Evolutionary conservation across 2,888 invertebrate species (phyloP), one percentile per base, ranked within the genome.

Genomic region (Sphecodes monilicornis): DNA sequence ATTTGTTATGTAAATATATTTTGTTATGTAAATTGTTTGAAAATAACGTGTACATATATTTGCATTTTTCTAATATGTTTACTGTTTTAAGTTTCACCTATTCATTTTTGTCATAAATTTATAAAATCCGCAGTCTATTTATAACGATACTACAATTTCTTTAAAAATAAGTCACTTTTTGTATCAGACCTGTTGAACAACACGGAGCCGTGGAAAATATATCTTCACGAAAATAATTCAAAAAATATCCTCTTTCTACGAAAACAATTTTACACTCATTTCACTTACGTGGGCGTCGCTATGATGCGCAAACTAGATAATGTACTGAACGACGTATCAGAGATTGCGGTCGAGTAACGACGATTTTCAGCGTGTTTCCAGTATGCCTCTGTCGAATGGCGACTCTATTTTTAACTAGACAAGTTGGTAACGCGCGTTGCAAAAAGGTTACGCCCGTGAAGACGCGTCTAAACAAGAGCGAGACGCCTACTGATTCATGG

Each of bases 181-280:
- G 1, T 10, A 54, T 54, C n/a, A n/a, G 11, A 54, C 11, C n/a
- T 54, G n/a, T 11, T 3, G n/a, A 54, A n/a, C 54, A n/a, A n/a
- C n/a, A n/a, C 11, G 54, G 11, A 3, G n/a, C 3, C 0, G n/a
- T n/a, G 11, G 54, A n/a, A 29, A n/a, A 41, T 32, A 29, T 29
- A 36, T 41, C n/a, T 57, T 54, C n/a, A 22, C 41, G 57, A 69
- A n/a, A 57, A 76, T 71, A 54, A 74, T 66, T 41, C 26, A 5
- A 43, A 36, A 43, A 72, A 78, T 32, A 39, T 68, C 18, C 68
- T 36, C 32, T 82, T 80, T 73, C 74, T 43, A 36, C 26, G 72
- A 71, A 73, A 11, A 60, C 77, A 84, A 84, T 84, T 82, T 72
- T 39, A 39, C 75, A 43, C 29, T 78, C 54, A 82, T 84, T 82